Base-by-base conservation (phyloP, 1,140 invertebrate genomes). In the Drosophila malerkotliana region DNA sequence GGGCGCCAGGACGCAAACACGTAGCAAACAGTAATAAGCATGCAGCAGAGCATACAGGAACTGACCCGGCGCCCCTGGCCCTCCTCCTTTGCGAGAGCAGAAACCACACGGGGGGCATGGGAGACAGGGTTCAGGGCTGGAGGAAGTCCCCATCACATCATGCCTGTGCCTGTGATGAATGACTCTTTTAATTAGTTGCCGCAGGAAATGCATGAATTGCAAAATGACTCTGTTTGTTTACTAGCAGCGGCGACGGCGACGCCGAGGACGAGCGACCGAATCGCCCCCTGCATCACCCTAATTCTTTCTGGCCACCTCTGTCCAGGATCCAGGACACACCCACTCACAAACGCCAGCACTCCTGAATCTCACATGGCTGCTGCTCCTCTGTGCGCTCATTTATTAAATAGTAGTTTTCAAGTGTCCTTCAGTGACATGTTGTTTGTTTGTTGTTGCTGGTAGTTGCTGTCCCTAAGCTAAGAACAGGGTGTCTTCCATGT, bases 141-240 rank as follows among this genome's bases (percentile, higher is more conserved):
- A 41, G 37, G 41, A 44, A 21, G 30, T 48, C 41, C 59, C 48
- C 83, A 88, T 89, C 84, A 91, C 89, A 83, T 90, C 71, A 69
- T 87, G 83, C 69, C 82, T 74, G 72, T 72, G 81, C 74, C 83
- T 89, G 88, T 91, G 89, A 91, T 91, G 89, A 91, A 91, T 91
- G 89, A 91, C 88, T 90, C 89, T 91, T 91, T 91, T 91, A 91
- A 91, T 91, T 91, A 91, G 89, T 91, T 91, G 89, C 89, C 89
- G 84, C 89, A 90, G 89, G 89, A 91, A 90, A 91, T 91, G 89
- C 89, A 91, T 91, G 89, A 91, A 87, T 90, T 90, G 81, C 87
- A 85, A 90, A 90, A 90, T 90, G 85, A 90, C 84, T 89, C 84
- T 89, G 84, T 89, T 89, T 89, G 84, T 88, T 88, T 87, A 87